Base-by-base conservation (phyloP, 2,113 vertebrate genomes). In the Redunca redunca region DNA sequence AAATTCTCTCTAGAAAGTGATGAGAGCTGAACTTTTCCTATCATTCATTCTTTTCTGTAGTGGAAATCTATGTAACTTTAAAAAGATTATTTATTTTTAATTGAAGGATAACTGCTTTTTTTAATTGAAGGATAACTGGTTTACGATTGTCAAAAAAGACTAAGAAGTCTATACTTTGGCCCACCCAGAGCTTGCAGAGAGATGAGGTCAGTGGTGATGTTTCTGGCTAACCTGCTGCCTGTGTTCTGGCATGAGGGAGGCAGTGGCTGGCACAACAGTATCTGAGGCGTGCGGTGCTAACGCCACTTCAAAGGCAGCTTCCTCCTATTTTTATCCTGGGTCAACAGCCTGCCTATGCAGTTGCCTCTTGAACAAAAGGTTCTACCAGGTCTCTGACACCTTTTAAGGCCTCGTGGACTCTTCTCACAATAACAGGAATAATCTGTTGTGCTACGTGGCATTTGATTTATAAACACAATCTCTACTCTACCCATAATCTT, bases 321-420 rank as follows among this genome's bases (percentile, higher is more conserved):
- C 43, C 62, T 91, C 71, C 98, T 98, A 97, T 98, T 98, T 98
- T 97, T 98, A 95, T 91, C 93, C 92, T 2, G 26, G 58, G 50
- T 46, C 12, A 5, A 91, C 94, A 91, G 94, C 52, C 87, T 15
- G 94, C 95, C 89, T 46, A 1, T n/a, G 88, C 94, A 86, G 71
- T 94, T 93, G 97, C 89, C 95, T 98, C 93, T 91, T 93, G 97
- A 97, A 97, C 97, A 96, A 93, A 97, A 98, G 96, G 97, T 98
- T 83, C 98, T 97, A 93, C 95, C 97, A 95, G 97, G 89, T 91
- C 96, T 84, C 97, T 55, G 95, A 88, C 80, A 97, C 95, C 97
- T 97, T 92, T 82, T 46, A 86, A 60, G 89, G 89, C 83, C 48
- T 81, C 43, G 16, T 6, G 16, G 93, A 9, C 64, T 83, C 78